A percentile compares a stretch with the other conserved stretches of the same genome.
Conservation (phyloP, 2,888 invertebrate genomes). For the Epicampocera succincta region DNA sequence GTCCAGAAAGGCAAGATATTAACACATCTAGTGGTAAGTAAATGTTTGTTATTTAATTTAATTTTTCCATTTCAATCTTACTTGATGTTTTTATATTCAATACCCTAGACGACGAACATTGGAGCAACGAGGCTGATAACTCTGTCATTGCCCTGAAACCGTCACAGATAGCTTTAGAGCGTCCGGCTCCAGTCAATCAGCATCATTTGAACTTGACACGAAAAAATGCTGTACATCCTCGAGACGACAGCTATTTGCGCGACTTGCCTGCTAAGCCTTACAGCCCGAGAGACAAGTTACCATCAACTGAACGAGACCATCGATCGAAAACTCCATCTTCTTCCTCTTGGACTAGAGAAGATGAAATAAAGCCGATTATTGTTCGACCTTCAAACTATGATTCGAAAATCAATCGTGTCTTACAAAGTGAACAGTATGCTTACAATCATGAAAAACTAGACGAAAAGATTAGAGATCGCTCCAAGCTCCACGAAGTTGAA, state of each 20-base stretch:
- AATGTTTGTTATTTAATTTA: not conserved
- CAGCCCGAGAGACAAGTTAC: slow-evolving; percentile 72
- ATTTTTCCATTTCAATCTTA: not conserved
- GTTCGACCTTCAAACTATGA: slow-evolving; percentile 80
- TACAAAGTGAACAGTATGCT: slow-evolving; percentile 76
- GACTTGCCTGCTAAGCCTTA: slow-evolving; percentile 81
- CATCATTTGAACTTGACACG: slow-evolving; percentile 78
- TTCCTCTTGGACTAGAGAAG: slow-evolving; percentile 78
- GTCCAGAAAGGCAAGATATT: slow-evolving; percentile 85
- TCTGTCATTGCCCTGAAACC: slow-evolving; percentile 80
- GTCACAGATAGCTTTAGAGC: slow-evolving; percentile 78
- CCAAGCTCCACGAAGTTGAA: slow-evolving; percentile 76
- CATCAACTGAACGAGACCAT: slow-evolving; percentile 55
- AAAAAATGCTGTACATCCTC: slow-evolving; percentile 79
- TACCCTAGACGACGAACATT: slow-evolving; percentile 79
- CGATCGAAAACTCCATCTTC: slow-evolving; percentile 69
- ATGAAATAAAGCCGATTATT: slow-evolving; percentile 81
- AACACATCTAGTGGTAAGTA: slow-evolving; percentile 82
- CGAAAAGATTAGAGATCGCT: slow-evolving; percentile 65
- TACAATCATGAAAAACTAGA: slow-evolving; percentile 67
- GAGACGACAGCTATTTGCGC: slow-evolving; percentile 80
- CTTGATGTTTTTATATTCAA: slow-evolving; percentile 7
- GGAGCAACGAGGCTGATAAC: slow-evolving; percentile 81
- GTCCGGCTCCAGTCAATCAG: slow-evolving; percentile 71
- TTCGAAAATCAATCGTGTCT: slow-evolving; percentile 80